Evolutionary conservation across 2,113 vertebrate species (phyloP).

Genomic region (Todiramphus saurophagus): DNA sequence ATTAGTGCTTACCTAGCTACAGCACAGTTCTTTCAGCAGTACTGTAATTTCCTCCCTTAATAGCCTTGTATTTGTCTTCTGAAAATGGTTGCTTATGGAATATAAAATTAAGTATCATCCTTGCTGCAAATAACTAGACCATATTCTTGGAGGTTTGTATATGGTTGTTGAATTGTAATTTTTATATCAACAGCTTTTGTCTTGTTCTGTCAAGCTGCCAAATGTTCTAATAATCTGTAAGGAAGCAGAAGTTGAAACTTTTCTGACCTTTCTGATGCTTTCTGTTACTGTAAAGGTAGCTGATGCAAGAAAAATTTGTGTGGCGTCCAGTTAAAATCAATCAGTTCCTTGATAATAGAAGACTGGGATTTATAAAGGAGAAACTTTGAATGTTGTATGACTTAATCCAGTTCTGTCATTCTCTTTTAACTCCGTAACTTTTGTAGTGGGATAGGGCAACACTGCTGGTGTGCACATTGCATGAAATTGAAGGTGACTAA

Average conservation of each 20-base stretch:
- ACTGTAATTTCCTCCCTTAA: neutral
- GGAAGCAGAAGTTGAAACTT: neutral
- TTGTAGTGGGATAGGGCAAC: neutral
- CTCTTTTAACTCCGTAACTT: neutral
- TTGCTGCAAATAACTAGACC: neutral
- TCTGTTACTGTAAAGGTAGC: neutral
- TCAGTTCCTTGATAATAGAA: neutral
- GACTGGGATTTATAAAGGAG: neutral
- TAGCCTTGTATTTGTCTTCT: neutral
- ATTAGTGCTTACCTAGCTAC: neutral
- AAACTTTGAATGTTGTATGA: neutral
- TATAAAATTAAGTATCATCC: neutral
- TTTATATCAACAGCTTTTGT: neutral
- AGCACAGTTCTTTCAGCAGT: neutral
- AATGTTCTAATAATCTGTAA: neutral
- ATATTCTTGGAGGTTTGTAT: neutral
- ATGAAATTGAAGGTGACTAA: neutral
- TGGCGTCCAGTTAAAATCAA: neutral
- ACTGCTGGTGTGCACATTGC: neutral
- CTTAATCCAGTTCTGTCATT: neutral
- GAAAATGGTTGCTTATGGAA: neutral
- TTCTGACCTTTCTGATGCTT: neutral
- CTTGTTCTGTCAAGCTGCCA: neutral
- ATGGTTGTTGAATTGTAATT: neutral
- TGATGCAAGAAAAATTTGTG: neutral